phyloP scores from a whole-genome alignment of 2,797 vertebrate species.

The Sebastes cheni region DNA sequence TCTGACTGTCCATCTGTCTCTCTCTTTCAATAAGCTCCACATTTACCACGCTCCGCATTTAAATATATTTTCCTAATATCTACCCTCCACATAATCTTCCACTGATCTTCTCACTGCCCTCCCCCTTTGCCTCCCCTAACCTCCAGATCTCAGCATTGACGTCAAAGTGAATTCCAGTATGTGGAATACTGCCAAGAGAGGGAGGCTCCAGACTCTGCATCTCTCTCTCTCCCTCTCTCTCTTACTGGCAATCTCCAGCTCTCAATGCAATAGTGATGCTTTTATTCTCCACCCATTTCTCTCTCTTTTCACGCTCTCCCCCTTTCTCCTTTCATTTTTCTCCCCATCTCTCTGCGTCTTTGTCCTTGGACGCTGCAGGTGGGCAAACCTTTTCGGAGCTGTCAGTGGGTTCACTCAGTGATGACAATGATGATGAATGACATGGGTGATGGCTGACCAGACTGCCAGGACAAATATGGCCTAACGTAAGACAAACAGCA shows the following conservation, averaged over 20 bases:
- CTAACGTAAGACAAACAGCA: slow-evolving; percentile 15
- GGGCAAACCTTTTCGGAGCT: slow-evolving; percentile 40
- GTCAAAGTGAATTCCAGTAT: slow-evolving; percentile 62
- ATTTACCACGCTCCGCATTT: slow-evolving; percentile 14
- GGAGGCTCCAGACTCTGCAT: slow-evolving; percentile 29
- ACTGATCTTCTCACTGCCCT: neutral
- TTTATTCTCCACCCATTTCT: slow-evolving; percentile 16
- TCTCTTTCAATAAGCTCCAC: slow-evolving; percentile 32
- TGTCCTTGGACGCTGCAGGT: slow-evolving; percentile 40
- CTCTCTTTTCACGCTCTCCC: slow-evolving; percentile 3
- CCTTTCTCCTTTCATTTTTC: neutral
- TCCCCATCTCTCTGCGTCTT: neutral
- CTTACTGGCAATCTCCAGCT: neutral
- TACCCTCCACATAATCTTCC: slow-evolving; percentile 1
- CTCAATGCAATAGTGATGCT: slow-evolving; percentile 5
- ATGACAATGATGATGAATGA: slow-evolving; percentile 60
- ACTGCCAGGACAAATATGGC: slow-evolving; percentile 42
- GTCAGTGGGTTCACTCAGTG: slow-evolving; percentile 34
- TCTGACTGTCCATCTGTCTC: slow-evolving; percentile 10
- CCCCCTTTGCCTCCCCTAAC: slow-evolving; percentile 32
- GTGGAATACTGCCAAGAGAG: slow-evolving; percentile 50
- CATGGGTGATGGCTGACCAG: slow-evolving; percentile 18
- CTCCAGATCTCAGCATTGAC: slow-evolving; percentile 59
- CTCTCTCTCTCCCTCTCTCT: neutral
- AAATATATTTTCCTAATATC: slow-evolving; percentile 34